Conservation (phyloP, 2,113 vertebrate genomes). For the Zosterops pallidus region DNA sequence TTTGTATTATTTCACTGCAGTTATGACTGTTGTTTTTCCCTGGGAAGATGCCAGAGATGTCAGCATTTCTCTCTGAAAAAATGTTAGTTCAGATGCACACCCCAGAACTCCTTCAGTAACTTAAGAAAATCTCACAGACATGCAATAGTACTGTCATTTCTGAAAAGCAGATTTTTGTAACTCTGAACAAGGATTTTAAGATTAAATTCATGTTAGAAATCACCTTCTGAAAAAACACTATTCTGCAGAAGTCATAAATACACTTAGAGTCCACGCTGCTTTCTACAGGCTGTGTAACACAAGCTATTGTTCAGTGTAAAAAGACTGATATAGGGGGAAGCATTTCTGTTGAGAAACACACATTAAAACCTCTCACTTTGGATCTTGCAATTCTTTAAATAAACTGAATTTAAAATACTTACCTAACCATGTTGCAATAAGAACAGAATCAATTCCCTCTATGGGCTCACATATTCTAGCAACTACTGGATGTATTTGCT, state of each 20-base stretch:
- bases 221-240: background rate
- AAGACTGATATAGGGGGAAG: background rate
- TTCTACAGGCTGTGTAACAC: background rate
- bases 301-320: background rate
- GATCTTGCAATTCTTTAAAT: background rate
- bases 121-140: background rate
- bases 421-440: constrained; percentile 92
- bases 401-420: constrained; percentile 46
- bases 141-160: background rate
- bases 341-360: background rate
- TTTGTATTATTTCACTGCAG: background rate
- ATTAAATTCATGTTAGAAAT: background rate
- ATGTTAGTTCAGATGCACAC: background rate
- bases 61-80: background rate
- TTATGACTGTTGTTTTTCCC: background rate
- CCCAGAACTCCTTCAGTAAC: background rate
- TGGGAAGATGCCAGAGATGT: background rate
- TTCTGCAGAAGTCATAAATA: background rate
- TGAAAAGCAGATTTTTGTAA: background rate
- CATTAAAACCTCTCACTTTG: background rate
- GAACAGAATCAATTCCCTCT: constrained; percentile 90
- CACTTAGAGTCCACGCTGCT: background rate
- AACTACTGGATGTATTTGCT: constrained; percentile 96
- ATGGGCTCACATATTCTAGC: constrained; percentile 96
- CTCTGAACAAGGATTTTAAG: background rate